Evolutionary conservation across 2,888 invertebrate species (phyloP), one percentile per base, ranked within the genome.

Genomic region (Microctonus brassicae): DNA sequence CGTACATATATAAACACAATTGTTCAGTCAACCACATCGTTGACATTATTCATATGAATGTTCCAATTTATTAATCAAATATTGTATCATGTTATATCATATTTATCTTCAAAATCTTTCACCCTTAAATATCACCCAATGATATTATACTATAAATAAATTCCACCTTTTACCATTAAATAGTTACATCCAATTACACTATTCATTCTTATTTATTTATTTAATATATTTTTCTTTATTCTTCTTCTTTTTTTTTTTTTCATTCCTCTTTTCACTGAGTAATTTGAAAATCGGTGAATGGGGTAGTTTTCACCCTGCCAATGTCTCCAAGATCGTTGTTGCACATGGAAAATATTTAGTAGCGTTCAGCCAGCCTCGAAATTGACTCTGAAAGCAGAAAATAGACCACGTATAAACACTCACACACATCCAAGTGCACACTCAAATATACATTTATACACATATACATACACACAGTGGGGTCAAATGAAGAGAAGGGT

Each of bases 351-450:
- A 70, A 61, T 61, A 70, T 70, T 70, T 70, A 70, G 66, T 60
- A 22, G 66, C 20, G 60, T 57, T 70, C 70, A 66, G 65, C 61
- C 64, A 47, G 58, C 70, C 70, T 70, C 70, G 70, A 70, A 70
- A 70, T 70, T 70, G 70, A 70, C 70, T 70, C 36, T n/a, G 29
- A 66, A 52, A 60, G 61, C 22, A 52, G 58, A 52, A 10, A 26
- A 70, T 58, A 29, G 26, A 47, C 33, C 24, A 26, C 26, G 29
- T 24, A 47, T 26, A 34, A 26, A 66, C 55, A 36, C 20, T 20
- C 33, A 34, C 26, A 24, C 26, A 57, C 29, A n/a, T n/a, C n/a
- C 26, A 33, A 24, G 55, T 36, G 24, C 20, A 33, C 33, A 34
- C 26, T n/a, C 26, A 58, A 7, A 29, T 7, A 3, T 5, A 29